Conservation (phyloP, 2,797 vertebrate genomes). For the Vespertilio murinus region DNA sequence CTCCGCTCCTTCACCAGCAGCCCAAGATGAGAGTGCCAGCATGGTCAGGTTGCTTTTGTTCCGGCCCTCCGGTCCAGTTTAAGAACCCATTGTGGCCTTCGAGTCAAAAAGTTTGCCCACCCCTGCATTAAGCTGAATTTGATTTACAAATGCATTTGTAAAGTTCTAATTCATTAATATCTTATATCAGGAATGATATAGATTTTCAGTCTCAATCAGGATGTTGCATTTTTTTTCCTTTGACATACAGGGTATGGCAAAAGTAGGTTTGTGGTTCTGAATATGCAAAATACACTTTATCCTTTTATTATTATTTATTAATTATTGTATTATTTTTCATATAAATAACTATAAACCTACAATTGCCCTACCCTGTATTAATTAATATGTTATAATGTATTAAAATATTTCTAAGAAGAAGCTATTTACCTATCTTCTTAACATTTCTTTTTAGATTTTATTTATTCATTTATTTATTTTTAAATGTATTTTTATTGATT, state of each 20-base stretch:
- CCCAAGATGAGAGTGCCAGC: too few species aligned
- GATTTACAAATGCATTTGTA: background rate
- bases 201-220: background rate
- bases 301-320: background rate
- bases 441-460: background rate
- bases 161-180: background rate
- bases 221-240: background rate
- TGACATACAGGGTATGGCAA: background rate
- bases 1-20: too few species aligned
- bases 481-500: too few species aligned
- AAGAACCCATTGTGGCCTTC: too few species aligned
- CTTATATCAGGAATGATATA: background rate
- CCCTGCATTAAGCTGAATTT: background rate
- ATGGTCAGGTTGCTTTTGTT: too few species aligned
- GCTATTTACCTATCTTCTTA: background rate
- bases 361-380: background rate
- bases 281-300: background rate
- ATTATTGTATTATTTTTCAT: background rate
- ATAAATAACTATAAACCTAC: background rate
- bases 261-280: background rate
- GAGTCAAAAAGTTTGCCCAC: too few species aligned
- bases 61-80: too few species aligned
- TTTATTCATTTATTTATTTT: background rate
- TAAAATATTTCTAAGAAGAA: background rate
- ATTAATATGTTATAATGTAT: background rate